Base-by-base conservation (phyloP, 2,888 invertebrate genomes). In the Mechanitis messenoides region DNA sequence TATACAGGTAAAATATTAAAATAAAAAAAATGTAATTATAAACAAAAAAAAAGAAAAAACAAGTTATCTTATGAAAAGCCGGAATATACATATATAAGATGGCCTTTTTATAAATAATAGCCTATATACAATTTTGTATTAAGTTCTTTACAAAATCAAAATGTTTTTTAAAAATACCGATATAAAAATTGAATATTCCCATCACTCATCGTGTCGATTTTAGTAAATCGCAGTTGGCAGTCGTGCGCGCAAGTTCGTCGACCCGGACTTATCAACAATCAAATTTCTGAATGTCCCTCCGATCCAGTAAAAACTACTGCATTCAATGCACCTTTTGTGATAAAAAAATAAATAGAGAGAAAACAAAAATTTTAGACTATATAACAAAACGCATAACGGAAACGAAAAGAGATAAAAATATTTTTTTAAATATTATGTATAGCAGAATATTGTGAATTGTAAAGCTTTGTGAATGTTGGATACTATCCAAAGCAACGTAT, bases 191-290 rank as follows among this genome's bases (percentile, higher is more conserved):
- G 70, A 74, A 73, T 71, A 72, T 77, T 74, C 71, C 72, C 73
- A 74, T 72, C 74, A 73, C 69, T 71, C 69, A 72, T 75, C 73
- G 76, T 72, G 75, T 79, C 80, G 80, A 80, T 82, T 83, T 77
- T 74, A 82, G 79, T 74, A 79, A 83, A 84, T 83, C 77, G 80
- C 76, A 71, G 73, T 72, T 72, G 74, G 72, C 75, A 81, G 83
- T 84, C 87, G 86, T 85, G 85, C 82, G 83, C 80, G 74, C 77
- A 81, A 78, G 84, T 80, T 83, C 83, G 72, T 76, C 75, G 80
- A 90, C 84, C 87, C 84, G 79, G 79, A 85, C 77, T 86, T 86
- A 85, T 85, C 83, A 83, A 81, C 82, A 80, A 81, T 84, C 77
- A 80, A 83, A 79, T 79, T 76, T 77, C 82, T 76, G 78, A 79